Base-by-base conservation (phyloP, 2,888 invertebrate species). In the Ennomos erosarius region DNA sequence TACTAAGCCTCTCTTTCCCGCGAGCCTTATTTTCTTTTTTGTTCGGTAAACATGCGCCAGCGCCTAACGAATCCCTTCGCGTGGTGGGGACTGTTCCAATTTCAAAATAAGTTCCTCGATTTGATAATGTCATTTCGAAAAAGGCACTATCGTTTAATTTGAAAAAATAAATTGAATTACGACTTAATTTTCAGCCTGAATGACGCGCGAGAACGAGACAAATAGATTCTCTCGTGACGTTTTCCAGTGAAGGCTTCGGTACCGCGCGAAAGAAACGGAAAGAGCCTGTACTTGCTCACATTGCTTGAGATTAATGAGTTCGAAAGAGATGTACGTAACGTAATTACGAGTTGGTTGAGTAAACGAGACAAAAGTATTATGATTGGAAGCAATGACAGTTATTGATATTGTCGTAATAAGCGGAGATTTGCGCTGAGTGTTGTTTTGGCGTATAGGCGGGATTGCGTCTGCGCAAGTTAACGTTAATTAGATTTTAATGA, bases 1-100 rank as follows among this genome's bases (percentile, higher is more conserved):
- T 85, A 76, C 81, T 72, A 81, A 88, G 80, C 86, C 89, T 90
- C 91, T 91, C 91, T 91, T 90, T 92, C 91, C 82, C 84, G 79
- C 89, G 75, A 82, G 83, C 78, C 81, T 87, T 86, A 81, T 85
- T 88, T 89, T 85, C 72, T 84, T 89, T 60, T 90, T 86, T 90
- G 84, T 76, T 79, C 68, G 67, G 68, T 83, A 83, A 83, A 81
- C 82, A 79, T 76, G 82, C 85, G 83, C 81, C 74, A 75, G 87
- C 78, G 78, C 78, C 78, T 81, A 79, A 81, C 85, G 80, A 83
- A 81, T 78, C 81, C 83, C 76, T 78, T 72, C 71, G 75, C 73
- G 67, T 73, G 79, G 78, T 74, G 82, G 79, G 82, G 83, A 82
- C 76, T 76, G 73, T 69, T 80, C 76, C 79, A 81, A 84, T 82